These are phyloP conservation scores for Asteroscopus sphinx DNA, from an alignment of 2,888 invertebrate genomes.

Conservation along the genomic window DNA sequence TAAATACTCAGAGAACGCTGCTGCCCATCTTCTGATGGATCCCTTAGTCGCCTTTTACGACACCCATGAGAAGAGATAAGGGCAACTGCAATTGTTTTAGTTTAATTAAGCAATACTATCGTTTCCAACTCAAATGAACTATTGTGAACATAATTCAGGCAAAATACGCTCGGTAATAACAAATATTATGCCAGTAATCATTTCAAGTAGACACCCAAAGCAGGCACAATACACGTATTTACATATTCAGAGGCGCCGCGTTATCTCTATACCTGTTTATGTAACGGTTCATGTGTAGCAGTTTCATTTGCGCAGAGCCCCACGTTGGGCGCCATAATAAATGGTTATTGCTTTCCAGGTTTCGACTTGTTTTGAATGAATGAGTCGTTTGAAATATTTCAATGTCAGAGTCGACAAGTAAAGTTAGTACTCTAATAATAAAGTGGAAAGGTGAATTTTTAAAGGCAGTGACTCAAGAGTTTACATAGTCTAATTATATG, in stretches of 20 bases:
- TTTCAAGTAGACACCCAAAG: constrained; percentile 32
- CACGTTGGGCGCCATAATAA: constrained; percentile 71
- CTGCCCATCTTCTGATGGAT: too few species aligned
- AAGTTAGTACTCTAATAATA: constrained; percentile 28
- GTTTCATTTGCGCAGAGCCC: constrained; percentile 63
- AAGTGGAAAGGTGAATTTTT: constrained; percentile 30
- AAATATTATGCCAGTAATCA: constrained; percentile 49
- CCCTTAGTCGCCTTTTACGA: too few species aligned
- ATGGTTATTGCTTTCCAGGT: constrained; percentile 59
- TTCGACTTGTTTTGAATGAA: constrained; percentile 56
- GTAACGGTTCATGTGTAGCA: constrained; percentile 41
- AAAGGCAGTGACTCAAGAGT: constrained; percentile 15
- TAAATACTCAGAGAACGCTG: too few species aligned
- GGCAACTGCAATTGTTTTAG: neutral
- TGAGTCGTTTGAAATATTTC: constrained; percentile 51
- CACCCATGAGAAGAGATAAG: too few species aligned
- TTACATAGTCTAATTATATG: constrained; percentile 27
- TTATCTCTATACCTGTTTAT: constrained; percentile 41
- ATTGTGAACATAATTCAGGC: constrained; percentile 12
- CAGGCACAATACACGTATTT: constrained; percentile 43
- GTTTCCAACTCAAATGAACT: constrained; percentile 19
- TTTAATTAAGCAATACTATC: constrained; percentile 5
- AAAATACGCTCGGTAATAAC: constrained; percentile 35
- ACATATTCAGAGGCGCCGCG: constrained; percentile 40
- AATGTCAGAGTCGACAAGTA: constrained; percentile 43